Conservation (phyloP, 2,888 invertebrate species). For the Eilema depressum region DNA sequence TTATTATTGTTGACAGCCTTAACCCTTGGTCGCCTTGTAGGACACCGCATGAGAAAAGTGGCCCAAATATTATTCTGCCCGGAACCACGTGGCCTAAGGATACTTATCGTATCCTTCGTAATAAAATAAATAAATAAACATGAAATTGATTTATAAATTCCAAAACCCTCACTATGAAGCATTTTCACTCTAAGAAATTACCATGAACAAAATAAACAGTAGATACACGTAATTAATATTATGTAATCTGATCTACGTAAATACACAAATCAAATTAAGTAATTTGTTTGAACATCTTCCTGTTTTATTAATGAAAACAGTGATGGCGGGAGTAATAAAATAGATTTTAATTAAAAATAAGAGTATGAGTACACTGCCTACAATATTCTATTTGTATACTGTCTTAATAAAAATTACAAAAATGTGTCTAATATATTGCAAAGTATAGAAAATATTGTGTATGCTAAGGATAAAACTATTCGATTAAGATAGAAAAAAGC, state of each 20-base stretch:
- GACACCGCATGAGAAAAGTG: too few species aligned
- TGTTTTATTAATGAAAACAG: not conserved
- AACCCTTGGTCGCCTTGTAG: too few species aligned
- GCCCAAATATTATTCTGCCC: too few species aligned
- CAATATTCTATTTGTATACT: not conserved
- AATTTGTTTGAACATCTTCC: not conserved
- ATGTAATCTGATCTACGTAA: not conserved
- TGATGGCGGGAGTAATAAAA: not conserved
- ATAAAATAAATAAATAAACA: too few species aligned
- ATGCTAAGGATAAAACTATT: not conserved
- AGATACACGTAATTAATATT: not conserved
- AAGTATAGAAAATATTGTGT: too few species aligned
- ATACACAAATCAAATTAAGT: not conserved
- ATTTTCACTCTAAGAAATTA: not conserved
- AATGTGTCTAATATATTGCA: not conserved
- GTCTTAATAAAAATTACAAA: not conserved
- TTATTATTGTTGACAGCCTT: too few species aligned
- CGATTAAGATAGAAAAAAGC: too few species aligned
- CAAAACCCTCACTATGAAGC: not conserved
- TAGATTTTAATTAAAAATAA: constrained; percentile 7
- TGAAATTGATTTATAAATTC: too few species aligned
- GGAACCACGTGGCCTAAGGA: too few species aligned
- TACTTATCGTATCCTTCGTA: too few species aligned
- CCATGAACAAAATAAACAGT: not conserved
- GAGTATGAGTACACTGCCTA: not conserved